Evolutionary conservation across 2,113 vertebrate genomes (phyloP).

Genomic region (Melozone crissalis): DNA sequence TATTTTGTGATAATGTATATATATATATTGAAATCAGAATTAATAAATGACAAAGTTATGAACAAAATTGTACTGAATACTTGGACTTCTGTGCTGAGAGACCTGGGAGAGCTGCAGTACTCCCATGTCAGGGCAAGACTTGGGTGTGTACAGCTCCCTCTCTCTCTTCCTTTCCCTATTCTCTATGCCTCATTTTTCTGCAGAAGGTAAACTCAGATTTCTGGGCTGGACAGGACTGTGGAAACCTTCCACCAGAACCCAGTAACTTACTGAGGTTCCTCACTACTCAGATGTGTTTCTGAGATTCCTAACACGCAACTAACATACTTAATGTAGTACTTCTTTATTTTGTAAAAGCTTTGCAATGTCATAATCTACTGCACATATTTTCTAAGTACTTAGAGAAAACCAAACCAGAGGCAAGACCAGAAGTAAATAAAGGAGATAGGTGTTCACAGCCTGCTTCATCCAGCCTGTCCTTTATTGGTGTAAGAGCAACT

Average conservation of each 20-base stretch:
- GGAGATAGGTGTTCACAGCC: neutral
- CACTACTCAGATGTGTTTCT: neutral
- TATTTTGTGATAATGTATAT: neutral
- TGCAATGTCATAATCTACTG: neutral
- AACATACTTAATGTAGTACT: neutral
- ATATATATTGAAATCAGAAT: neutral
- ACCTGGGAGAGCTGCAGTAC: neutral
- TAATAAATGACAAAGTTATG: neutral
- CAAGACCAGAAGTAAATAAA: neutral
- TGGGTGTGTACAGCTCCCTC: slow-evolving; percentile 6
- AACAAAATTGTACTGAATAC: neutral
- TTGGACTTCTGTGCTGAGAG: neutral
- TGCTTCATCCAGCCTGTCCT: neutral
- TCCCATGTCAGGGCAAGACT: slow-evolving; percentile 47
- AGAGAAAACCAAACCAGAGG: neutral
- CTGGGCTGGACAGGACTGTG: neutral
- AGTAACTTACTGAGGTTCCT: neutral
- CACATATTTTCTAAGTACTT: neutral
- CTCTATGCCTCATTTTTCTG: neutral
- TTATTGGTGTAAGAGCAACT: neutral
- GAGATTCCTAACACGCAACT: neutral
- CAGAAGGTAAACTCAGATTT: neutral
- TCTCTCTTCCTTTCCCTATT: neutral
- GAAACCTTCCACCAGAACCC: neutral
- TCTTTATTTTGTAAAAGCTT: neutral